A percentile compares a stretch with the other conserved stretches of the same genome.
phyloP scores from a whole-genome alignment of 37 sponge, comb jelly and placozoan species.

The Mnemiopsis leidyi region DNA sequence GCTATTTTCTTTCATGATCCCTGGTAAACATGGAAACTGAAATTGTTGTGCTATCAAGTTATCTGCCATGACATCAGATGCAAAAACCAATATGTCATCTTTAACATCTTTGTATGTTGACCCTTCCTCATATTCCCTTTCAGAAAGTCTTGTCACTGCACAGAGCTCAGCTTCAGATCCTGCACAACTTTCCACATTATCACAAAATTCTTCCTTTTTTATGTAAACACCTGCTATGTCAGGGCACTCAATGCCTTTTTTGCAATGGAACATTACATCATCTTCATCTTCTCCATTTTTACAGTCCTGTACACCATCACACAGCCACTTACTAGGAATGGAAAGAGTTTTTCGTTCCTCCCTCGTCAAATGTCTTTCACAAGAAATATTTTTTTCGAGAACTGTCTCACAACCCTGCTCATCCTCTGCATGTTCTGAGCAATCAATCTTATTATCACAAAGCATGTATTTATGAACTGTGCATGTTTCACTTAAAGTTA shows the following conservation, averaged over 20 bases:
- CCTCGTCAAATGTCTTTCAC: not conserved
- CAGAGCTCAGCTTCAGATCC: not conserved
- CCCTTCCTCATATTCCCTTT: not conserved
- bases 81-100: not conserved
- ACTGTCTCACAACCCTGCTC: not conserved
- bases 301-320: not conserved
- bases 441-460: not conserved
- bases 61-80: not conserved
- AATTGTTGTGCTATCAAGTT: not conserved
- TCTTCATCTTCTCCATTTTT: not conserved
- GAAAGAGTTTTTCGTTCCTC: not conserved
- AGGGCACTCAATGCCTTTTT: slow-evolving; percentile 20
- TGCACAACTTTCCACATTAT: not conserved
- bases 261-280: not conserved
- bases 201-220: not conserved
- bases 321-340: not conserved
- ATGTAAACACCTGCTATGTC: not conserved
- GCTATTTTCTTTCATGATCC: not conserved
- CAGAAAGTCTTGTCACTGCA: not conserved
- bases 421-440: not conserved
- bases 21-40: not conserved
- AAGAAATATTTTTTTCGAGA: not conserved
- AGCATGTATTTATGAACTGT: not conserved
- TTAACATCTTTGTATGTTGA: not conserved
- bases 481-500: not conserved